Evolutionary conservation across 1,140 invertebrate species (phyloP).

Genomic region (Samia ricini): DNA sequence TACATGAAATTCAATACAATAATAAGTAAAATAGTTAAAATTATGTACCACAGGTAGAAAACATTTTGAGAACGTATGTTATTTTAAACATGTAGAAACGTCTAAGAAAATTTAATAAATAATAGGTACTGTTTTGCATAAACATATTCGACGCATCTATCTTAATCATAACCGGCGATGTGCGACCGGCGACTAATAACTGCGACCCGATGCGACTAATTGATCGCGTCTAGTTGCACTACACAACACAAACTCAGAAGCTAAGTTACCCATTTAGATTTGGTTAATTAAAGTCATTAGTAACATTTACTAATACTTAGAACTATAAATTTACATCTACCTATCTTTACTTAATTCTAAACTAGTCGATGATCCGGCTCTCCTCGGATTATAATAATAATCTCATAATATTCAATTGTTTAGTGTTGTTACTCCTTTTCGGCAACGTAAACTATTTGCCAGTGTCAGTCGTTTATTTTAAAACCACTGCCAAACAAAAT

Average conservation of each 20-base stretch:
- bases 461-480: no score
- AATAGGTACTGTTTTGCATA: constrained; percentile 13
- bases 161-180: constrained; percentile 52
- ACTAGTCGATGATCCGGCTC: no score
- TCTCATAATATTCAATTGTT: no score
- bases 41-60: no score
- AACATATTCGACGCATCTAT: constrained; percentile 35
- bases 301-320: neutral
- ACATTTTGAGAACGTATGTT: no score
- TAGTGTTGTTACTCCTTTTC: no score
- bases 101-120: neutral
- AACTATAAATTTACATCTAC: neutral
- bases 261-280: neutral
- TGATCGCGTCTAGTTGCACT: constrained; percentile 2
- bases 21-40: no score
- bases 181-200: constrained; percentile 55
- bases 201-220: constrained; percentile 26
- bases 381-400: no score
- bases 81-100: neutral
- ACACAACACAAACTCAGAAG: neutral
- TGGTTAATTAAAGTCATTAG: neutral
- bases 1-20: no score
- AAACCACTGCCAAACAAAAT: no score
- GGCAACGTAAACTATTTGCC: no score
- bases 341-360: no score